Conservation (phyloP, 2,113 vertebrate species). For the Petrocephalus microphthalmus region DNA sequence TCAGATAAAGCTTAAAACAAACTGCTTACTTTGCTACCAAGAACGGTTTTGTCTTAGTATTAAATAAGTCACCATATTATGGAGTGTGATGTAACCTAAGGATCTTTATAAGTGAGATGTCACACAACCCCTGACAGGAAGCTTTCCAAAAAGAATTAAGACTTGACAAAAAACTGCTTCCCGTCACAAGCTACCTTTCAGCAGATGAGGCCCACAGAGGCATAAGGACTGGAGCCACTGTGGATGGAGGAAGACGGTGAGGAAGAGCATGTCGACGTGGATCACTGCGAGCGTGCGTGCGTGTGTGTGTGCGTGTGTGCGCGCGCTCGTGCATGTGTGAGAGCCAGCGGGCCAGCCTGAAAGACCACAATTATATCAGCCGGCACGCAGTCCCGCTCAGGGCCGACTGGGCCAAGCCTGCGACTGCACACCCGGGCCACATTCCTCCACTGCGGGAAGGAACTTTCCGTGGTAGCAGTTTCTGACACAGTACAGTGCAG, state of each 20-base stretch:
- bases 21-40: not conserved
- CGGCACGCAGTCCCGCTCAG: not conserved
- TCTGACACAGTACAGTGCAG: slow-evolving; percentile 31
- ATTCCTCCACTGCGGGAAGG: not conserved
- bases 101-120: not conserved
- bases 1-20: not conserved
- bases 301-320: not conserved
- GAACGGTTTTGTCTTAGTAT: not conserved
- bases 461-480: slow-evolving; percentile 1
- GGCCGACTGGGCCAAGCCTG: not conserved
- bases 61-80: not conserved
- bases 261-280: not conserved
- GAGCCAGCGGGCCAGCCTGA: not conserved
- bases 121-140: not conserved
- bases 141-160: not conserved
- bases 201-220: not conserved
- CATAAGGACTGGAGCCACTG: not conserved
- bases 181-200: not conserved
- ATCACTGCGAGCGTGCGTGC: not conserved
- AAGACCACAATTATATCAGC: not conserved
- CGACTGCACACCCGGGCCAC: not conserved
- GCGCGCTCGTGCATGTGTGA: not conserved
- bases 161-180: not conserved
- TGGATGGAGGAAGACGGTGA: not conserved
- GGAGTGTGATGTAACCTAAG: not conserved